Evolutionary conservation across 2,888 invertebrate species (phyloP).

Genomic region (Tortricodes alternella): DNA sequence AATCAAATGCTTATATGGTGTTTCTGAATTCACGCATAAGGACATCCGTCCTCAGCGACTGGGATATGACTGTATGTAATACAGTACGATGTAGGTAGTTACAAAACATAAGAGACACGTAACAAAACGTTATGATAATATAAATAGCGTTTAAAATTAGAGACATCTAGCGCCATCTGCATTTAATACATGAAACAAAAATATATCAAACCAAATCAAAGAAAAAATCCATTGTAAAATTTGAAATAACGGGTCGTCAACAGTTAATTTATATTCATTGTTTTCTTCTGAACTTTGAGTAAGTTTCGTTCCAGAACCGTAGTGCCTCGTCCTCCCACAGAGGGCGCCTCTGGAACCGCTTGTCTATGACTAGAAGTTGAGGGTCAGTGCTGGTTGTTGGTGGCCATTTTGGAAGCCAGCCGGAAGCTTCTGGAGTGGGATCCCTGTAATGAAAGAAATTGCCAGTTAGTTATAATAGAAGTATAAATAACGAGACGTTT

Average conservation of each 20-base stretch:
- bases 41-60: too few relatives aligned
- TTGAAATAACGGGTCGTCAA: too few relatives aligned
- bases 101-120: too few relatives aligned
- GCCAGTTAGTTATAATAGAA: background rate
- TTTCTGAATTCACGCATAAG: too few relatives aligned
- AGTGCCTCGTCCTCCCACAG: conserved; percentile 57
- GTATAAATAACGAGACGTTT: background rate
- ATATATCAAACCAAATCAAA: background rate
- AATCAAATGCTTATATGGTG: too few relatives aligned
- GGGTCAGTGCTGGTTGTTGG: conserved; percentile 46
- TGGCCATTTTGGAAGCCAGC: conserved; percentile 52
- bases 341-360: conserved; percentile 46
- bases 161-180: too few relatives aligned
- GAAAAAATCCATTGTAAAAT: background rate
- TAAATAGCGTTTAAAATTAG: too few relatives aligned
- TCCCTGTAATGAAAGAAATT: conserved; percentile 50
- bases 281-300: conserved; percentile 64
- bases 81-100: too few relatives aligned
- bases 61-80: too few relatives aligned
- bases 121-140: too few relatives aligned
- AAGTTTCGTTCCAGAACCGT: conserved; percentile 62
- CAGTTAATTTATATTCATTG: conserved; percentile 12
- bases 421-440: conserved; percentile 51
- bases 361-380: conserved; percentile 54
- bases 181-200: too few relatives aligned